Evolutionary conservation across 2,888 invertebrate genomes (phyloP).

Genomic region (Megastigmus dorsalis): DNA sequence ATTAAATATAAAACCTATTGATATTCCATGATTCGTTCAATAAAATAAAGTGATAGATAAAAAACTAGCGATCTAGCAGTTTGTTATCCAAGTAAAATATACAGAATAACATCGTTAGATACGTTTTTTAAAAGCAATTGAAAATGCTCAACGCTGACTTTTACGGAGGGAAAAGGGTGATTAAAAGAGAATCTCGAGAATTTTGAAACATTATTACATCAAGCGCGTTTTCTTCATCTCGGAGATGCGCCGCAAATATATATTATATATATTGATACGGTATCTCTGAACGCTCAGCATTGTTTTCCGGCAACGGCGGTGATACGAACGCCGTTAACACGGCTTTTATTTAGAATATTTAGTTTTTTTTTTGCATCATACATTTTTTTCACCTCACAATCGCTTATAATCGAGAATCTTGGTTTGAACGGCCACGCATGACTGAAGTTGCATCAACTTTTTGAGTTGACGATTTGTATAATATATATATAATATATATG

Average conservation of each 20-base stretch:
- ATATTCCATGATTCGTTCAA: too few relatives aligned
- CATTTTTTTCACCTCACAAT: neutral
- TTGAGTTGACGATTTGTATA: conserved; percentile 15
- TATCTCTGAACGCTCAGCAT: conserved; percentile 9
- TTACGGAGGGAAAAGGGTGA: neutral
- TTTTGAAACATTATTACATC: neutral
- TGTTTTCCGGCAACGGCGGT: neutral
- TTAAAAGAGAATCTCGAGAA: neutral
- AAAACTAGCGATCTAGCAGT: too few relatives aligned
- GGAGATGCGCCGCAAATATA: neutral
- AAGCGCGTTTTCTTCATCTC: neutral
- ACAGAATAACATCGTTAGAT: too few relatives aligned
- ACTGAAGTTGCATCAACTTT: conserved; percentile 11
- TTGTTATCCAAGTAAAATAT: too few relatives aligned
- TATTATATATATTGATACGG: neutral
- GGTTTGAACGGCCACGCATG: conserved; percentile 16
- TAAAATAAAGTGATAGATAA: too few relatives aligned
- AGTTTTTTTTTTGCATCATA: neutral
- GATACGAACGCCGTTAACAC: neutral
- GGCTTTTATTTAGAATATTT: conserved; percentile 30
- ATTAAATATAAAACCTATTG: too few relatives aligned
- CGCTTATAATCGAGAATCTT: conserved; percentile 21
- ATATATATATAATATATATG: neutral
- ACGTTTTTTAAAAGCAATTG: conserved; percentile 16
- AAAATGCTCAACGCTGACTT: conserved; percentile 1